phyloP scores from a whole-genome alignment of 2,797 vertebrate species.

The Sternarchorhynchus goeldii region DNA sequence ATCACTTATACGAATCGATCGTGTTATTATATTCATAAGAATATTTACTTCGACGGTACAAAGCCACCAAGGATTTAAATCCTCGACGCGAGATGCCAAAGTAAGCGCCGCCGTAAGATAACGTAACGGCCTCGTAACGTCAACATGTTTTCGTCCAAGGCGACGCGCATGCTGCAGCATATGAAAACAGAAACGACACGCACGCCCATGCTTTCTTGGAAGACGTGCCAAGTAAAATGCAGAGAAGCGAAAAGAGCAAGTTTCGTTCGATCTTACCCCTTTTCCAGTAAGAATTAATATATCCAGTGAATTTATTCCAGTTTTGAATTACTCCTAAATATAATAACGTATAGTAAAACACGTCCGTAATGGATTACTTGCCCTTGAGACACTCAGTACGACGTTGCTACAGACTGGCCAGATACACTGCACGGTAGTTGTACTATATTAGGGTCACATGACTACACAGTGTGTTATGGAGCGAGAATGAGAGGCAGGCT shows the following conservation, averaged over 20 bases:
- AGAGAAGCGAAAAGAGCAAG: not conserved
- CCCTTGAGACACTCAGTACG: constrained; percentile 66
- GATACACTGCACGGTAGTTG: constrained; percentile 66
- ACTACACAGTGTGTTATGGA: constrained; percentile 64
- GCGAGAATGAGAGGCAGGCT: constrained; percentile 73
- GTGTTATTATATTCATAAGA: no score
- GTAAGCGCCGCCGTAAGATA: no score
- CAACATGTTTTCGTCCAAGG: constrained; percentile 74
- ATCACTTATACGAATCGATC: not conserved
- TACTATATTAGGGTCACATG: constrained; percentile 81
- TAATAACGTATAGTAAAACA: constrained; percentile 11
- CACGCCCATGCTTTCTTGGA: constrained; percentile 40
- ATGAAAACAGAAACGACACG: constrained; percentile 45
- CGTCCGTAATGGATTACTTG: constrained; percentile 48
- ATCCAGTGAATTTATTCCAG: constrained; percentile 37
- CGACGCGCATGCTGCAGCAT: constrained; percentile 60
- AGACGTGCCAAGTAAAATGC: constrained; percentile 11
- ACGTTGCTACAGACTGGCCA: constrained; percentile 58
- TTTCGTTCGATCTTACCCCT: not conserved
- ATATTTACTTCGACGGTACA: not conserved
- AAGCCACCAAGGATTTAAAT: not conserved
- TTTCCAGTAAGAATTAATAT: constrained; percentile 40
- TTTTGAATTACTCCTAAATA: constrained; percentile 26
- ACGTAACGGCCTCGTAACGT: constrained; percentile 54
- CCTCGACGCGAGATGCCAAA: not conserved